Evolutionary conservation across 2,888 invertebrate genomes (phyloP), one percentile per base, ranked within the genome.

Genomic region (Drosophila melanosoma): DNA sequence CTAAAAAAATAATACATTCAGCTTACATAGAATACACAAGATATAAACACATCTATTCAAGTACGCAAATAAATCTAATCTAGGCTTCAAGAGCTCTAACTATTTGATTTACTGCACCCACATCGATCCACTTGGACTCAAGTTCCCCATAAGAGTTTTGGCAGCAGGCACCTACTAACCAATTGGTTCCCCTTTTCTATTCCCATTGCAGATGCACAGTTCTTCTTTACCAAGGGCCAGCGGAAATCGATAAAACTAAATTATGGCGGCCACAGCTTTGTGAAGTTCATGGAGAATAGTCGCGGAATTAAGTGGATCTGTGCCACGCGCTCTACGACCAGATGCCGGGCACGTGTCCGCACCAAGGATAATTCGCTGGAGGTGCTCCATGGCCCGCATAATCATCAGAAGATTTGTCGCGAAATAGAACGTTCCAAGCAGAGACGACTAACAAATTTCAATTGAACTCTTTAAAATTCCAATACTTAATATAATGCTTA

Each of bases 281-380:
- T 92, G 12, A 93, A 92, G 73, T 91, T 90, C 60, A 90, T 92
- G 87, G 86, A 91, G 58, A 92, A 92, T 57, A 90, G 91, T 1
- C 91, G 85, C 38, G 93, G 93, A 20, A 91, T 83, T 8, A 93
- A 93, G 65, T 93, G 93, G 93, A 91, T 93, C 38, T 93, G 93
- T 74, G 87, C 92, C 15, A 93, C 91, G n/a, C 90, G 92, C 38
- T 90, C 91, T 15, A 90, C 91, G 12, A 93, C 92, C 29, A 92
- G 91, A 80, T 93, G 93, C 64, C 88, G 91, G 0, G 92, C 93
- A 11, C 89, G 93, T 26, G 71, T 93, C 15, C 90, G 93, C 32
- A 89, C 90, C 58, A 80, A 82, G 64, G 87, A 89, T 48, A 82
- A 84, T 0, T 69, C 81, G 23, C 64, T 93, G 29, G 92, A 93